Percentiles rank a stretch among this genome's conserved stretches.
These are phyloP conservation scores for Halcyon leucocephala DNA, from an alignment of 2,797 vertebrate genomes.

Conservation along the genomic window DNA sequence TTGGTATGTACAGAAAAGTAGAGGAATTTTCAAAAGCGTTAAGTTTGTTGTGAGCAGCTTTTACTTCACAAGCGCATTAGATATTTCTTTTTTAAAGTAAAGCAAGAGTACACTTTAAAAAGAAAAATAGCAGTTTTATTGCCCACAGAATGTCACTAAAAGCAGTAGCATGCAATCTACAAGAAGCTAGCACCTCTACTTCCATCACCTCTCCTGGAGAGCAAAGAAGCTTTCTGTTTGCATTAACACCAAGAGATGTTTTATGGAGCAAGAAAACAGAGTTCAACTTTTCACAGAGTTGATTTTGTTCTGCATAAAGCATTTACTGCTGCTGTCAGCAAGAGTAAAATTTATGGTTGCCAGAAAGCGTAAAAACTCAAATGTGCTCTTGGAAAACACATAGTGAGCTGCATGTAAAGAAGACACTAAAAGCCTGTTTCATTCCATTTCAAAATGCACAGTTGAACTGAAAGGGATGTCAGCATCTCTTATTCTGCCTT, in stretches of 20 bases:
- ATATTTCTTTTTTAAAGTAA: not conserved
- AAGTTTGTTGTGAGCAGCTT: not conserved
- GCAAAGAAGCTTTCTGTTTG: slow-evolving; percentile 53
- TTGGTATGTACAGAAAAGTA: not conserved
- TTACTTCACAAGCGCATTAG: not conserved
- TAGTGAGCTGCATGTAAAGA: slow-evolving; percentile 57
- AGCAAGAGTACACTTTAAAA: not conserved
- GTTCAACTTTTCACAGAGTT: slow-evolving; percentile 67
- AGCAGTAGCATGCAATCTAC: not conserved
- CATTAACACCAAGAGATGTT: slow-evolving; percentile 53
- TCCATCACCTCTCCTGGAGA: slow-evolving; percentile 27
- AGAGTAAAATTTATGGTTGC: slow-evolving; percentile 67
- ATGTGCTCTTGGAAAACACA: slow-evolving; percentile 46
- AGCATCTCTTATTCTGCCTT: slow-evolving; percentile 48
- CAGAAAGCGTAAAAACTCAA: slow-evolving; percentile 63
- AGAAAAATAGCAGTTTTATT: slow-evolving; percentile 26
- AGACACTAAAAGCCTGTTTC: slow-evolving; percentile 55
- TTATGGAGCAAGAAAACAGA: slow-evolving; percentile 63
- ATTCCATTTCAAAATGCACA: slow-evolving; percentile 46
- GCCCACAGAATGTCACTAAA: slow-evolving; percentile 18
- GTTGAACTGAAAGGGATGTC: slow-evolving; percentile 44
- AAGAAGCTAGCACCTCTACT: slow-evolving; percentile 26
- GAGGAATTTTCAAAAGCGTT: not conserved
- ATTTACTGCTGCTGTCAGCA: slow-evolving; percentile 72
- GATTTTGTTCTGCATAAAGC: slow-evolving; percentile 67